Base-by-base conservation (phyloP, 2,888 invertebrate species). In the Periphyllus acericola region DNA sequence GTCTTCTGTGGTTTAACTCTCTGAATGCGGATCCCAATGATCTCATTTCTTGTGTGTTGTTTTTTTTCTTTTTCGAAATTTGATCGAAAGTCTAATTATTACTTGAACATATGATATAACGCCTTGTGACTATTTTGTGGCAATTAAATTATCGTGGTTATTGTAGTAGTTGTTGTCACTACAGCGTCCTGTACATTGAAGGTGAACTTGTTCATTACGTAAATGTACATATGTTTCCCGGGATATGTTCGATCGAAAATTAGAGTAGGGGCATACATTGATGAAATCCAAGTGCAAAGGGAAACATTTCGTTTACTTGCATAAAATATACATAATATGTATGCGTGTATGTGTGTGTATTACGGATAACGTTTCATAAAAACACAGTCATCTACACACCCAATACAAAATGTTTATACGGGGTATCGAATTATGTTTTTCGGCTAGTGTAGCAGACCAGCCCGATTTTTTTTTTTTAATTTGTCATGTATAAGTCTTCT, bases 401-500 rank as follows among this genome's bases (percentile, higher is more conserved):
- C 36, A 19, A 25, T 60, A 55, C 55, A 25, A 60, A 79, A 60
- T 55, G 25, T 34, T 79, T 55, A 34, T 25, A 25, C 0, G 25
- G 32, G 32, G 32, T 79, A 79, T 79, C 55, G 34, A 34, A 79
- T 79, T 34, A 25, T 79, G 32, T 79, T 76, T 60, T 32, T 79
- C 8, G 79, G 60, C 78, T 60, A 60, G 60, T 60, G 5, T 60
- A 21, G 25, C 25, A 60, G 60, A 60, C 25, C 21, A 34, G 32
- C 34, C 25, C 32, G 19, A 25, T 76, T 19, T 76, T 79, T 78
- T 78, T 34, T 66, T 66, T 60, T 29, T 60, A 80, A 40, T 68
- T 80, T 40, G 14, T 78, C 34, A 55, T 11, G 52, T 78, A 55
- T 78, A 32, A 78, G 78, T 79, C 79, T 60, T 79, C 79, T 78